Evolutionary conservation across 2,888 invertebrate species (phyloP).

Genomic region (Dromius quadrimaculatus): DNA sequence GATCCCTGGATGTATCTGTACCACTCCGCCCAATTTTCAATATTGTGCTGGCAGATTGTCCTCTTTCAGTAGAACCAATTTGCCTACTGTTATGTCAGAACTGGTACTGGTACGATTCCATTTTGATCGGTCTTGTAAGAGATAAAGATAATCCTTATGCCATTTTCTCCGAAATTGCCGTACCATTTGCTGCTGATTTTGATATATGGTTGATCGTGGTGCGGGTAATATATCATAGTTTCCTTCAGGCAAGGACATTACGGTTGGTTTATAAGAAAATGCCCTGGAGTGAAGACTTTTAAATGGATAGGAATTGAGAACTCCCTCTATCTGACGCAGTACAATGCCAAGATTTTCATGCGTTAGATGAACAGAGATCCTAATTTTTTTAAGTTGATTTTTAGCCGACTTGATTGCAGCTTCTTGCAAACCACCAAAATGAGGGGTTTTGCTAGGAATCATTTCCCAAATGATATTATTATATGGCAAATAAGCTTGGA

Average conservation of each 20-base stretch:
- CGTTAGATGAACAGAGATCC: neutral
- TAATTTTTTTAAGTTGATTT: slow-evolving; percentile 4
- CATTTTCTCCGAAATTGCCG: slow-evolving; percentile 4
- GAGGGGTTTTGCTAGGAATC: neutral
- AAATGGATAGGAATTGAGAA: slow-evolving; percentile 1
- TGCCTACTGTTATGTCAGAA: neutral
- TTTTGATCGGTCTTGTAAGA: neutral
- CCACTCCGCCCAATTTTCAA: slow-evolving; percentile 50
- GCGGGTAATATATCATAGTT: neutral
- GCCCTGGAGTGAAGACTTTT: neutral
- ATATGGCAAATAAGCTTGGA: neutral
- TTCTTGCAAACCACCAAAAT: slow-evolving; percentile 13
- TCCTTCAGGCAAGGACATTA: neutral
- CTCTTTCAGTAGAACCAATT: slow-evolving; percentile 48
- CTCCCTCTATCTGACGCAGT: slow-evolving; percentile 3
- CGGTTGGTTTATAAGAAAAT: slow-evolving; percentile 2
- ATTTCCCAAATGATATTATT: slow-evolving; percentile 3
- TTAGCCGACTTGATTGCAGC: slow-evolving; percentile 18
- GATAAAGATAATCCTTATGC: slow-evolving; percentile 3
- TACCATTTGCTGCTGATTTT: neutral
- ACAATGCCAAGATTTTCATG: neutral
- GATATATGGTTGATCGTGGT: neutral
- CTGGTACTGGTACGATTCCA: neutral
- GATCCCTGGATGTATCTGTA: slow-evolving; percentile 44
- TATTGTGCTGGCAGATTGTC: slow-evolving; percentile 49